Conservation (phyloP, 2,888 invertebrate species). For the Zonitis immaculata region DNA sequence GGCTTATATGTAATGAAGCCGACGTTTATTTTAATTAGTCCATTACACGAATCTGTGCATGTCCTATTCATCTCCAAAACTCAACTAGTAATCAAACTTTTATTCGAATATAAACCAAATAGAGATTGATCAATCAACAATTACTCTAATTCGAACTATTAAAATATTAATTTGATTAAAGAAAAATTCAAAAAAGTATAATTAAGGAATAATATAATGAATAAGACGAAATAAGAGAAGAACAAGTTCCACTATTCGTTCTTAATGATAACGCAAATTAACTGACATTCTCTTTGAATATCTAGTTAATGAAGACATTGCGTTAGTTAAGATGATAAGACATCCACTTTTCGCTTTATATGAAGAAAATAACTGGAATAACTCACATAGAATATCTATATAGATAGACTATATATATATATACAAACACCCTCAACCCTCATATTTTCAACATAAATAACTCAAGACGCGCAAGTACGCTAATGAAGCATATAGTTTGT, state of each 20-base stretch:
- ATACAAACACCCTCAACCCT: too few relatives aligned
- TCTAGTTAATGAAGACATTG: neutral
- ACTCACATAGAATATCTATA: neutral
- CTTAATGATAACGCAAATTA: too few relatives aligned
- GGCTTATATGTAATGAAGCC: conserved; percentile 30
- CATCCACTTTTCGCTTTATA: neutral
- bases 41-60: conserved; percentile 32
- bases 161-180: too few relatives aligned
- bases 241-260: too few relatives aligned
- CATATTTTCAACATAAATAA: neutral
- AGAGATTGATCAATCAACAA: neutral
- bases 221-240: too few relatives aligned
- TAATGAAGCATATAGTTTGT: conserved; percentile 2
- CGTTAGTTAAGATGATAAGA: neutral
- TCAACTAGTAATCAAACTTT: too few relatives aligned
- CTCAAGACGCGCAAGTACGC: neutral
- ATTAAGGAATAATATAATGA: too few relatives aligned
- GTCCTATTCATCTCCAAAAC: conserved; percentile 17
- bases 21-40: conserved; percentile 36
- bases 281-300: neutral
- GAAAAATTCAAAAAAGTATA: too few relatives aligned
- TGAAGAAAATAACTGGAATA: neutral
- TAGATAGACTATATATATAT: too few relatives aligned
- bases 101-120: too few relatives aligned
- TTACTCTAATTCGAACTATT: too few relatives aligned